A percentile compares a stretch with the other conserved stretches of the same genome.
Conservation (phyloP, 2,113 vertebrate genomes). For the Toxostoma redivivum region DNA sequence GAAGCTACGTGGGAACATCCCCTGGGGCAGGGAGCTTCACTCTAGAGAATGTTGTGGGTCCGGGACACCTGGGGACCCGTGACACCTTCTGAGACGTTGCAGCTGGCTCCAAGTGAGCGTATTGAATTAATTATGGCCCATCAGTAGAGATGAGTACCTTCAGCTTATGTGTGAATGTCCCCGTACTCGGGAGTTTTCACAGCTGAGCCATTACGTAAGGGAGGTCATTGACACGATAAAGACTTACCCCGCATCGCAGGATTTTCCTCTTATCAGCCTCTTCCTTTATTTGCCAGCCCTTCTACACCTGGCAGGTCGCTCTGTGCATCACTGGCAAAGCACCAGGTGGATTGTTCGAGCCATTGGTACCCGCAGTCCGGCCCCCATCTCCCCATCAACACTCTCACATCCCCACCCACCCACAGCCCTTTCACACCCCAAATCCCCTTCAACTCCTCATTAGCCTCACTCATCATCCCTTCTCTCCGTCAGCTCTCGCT, state of each 20-base stretch:
- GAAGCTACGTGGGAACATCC: too few relatives aligned
- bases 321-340: neutral
- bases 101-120: neutral
- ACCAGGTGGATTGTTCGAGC: neutral
- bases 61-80: neutral
- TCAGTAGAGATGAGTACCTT: neutral
- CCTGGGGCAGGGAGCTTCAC: neutral
- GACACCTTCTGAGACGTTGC: neutral
- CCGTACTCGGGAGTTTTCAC: neutral
- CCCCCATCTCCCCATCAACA: too few relatives aligned
- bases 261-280: neutral
- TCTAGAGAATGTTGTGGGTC: neutral
- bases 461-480: too few relatives aligned
- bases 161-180: neutral
- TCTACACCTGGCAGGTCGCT: neutral
- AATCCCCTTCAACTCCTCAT: neutral
- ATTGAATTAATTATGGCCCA: neutral
- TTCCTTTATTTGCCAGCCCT: neutral
- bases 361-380: rapidly evolving
- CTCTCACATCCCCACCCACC: neutral
- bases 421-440: neutral
- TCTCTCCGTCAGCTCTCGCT: neutral
- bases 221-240: neutral
- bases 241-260: too few relatives aligned
- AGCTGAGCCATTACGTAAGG: neutral